Percentiles rank a stretch among this genome's conserved stretches.
phyloP scores from a whole-genome alignment of 2,888 invertebrate species.

The Sphaeridia pumilis region DNA sequence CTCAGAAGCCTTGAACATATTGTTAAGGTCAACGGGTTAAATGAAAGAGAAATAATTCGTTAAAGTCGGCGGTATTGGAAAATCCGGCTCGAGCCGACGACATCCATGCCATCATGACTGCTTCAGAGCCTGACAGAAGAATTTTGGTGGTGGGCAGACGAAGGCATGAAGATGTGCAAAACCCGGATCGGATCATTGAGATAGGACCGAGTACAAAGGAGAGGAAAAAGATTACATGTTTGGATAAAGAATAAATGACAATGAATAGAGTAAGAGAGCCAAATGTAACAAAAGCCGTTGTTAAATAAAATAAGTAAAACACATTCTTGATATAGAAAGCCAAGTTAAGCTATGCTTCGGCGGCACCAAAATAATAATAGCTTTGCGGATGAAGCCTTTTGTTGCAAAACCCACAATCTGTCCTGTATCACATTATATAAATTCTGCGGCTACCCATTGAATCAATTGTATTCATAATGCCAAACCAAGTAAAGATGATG shows the following conservation, averaged over 20 bases:
- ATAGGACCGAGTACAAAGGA: neutral
- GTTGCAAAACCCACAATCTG: too few species aligned
- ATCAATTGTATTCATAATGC: too few species aligned
- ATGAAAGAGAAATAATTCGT: constrained; percentile 1
- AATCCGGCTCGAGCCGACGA: constrained; percentile 3
- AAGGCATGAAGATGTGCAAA: neutral
- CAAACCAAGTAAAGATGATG: neutral
- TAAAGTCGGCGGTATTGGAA: neutral
- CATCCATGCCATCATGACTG: too few species aligned
- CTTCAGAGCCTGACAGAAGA: too few species aligned
- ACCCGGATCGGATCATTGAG: too few species aligned
- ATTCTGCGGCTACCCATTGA: too few species aligned
- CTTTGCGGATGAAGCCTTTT: too few species aligned
- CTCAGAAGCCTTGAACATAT: too few species aligned
- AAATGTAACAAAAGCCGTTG: constrained; percentile 5
- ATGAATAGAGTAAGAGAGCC: neutral
- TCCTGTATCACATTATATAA: too few species aligned
- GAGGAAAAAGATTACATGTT: constrained; percentile 1
- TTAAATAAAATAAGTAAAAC: constrained; percentile 17
- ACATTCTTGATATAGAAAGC: too few species aligned
- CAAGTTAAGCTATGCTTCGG: too few species aligned
- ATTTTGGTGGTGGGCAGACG: neutral
- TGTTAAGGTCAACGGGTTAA: constrained; percentile 1
- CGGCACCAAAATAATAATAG: too few species aligned
- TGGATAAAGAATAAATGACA: constrained; percentile 1